A percentile compares a stretch with the other conserved stretches of the same genome.
Evolutionary conservation across 2,888 invertebrate species (phyloP).

Genomic region (Lasioglossum villosulum): DNA sequence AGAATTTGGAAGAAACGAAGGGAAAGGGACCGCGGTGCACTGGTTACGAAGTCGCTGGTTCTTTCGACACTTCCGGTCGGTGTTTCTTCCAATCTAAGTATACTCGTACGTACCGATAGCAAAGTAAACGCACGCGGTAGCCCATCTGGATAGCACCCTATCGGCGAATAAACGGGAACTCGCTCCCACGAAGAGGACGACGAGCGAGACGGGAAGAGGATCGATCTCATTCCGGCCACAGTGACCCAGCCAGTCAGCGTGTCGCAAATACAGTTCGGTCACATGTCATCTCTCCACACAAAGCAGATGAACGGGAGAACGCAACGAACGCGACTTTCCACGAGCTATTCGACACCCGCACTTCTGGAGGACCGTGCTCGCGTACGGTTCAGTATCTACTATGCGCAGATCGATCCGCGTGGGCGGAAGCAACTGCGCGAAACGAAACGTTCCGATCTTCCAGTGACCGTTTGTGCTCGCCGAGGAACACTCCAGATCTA

Average conservation of each 20-base stretch:
- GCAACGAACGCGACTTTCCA: constrained; percentile 26
- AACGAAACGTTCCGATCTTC: constrained; percentile 42
- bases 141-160: constrained; percentile 34
- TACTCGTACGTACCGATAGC: constrained; percentile 16
- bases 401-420: constrained; percentile 58
- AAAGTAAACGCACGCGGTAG: constrained; percentile 41
- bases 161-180: constrained; percentile 35
- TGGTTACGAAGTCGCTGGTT: not conserved
- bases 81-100: not conserved
- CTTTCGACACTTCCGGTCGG: not conserved
- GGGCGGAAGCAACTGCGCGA: constrained; percentile 62
- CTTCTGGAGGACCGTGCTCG: constrained; percentile 18
- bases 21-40: not conserved
- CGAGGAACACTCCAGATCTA: not conserved
- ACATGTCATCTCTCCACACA: not conserved
- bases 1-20: not conserved
- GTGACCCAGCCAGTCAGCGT: constrained; percentile 46
- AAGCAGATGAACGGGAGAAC: not conserved
- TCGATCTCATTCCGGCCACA: constrained; percentile 56
- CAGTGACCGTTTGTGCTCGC: constrained; percentile 23
- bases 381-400: constrained; percentile 40
- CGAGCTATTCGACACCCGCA: constrained; percentile 25
- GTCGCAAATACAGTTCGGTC: constrained; percentile 34
- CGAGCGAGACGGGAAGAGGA: constrained; percentile 29
- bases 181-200: constrained; percentile 18